Evolutionary conservation across 2,113 vertebrate species (phyloP).

Genomic region (Phyllostomus discolor): DNA sequence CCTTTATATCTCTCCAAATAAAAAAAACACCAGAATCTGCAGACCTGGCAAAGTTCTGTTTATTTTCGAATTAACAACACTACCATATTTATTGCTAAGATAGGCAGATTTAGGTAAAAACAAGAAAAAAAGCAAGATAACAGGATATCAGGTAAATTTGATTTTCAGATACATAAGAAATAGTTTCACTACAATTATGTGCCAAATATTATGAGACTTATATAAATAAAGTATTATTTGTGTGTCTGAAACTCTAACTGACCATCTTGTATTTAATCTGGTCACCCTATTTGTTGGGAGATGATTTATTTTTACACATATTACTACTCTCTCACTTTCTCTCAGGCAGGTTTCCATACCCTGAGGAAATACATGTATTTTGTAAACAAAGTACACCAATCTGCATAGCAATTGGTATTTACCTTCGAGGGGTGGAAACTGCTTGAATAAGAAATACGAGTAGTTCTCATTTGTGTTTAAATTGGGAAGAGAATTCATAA

Average conservation of each 20-base stretch:
- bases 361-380: background rate
- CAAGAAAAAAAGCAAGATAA: background rate
- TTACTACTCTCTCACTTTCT: background rate
- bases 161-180: slow-evolving; percentile 11
- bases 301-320: slow-evolving; percentile 20
- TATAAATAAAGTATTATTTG: background rate
- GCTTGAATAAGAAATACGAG: background rate
- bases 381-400: background rate
- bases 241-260: background rate
- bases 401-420: background rate
- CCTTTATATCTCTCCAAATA: background rate
- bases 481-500: background rate
- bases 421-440: slow-evolving; percentile 1
- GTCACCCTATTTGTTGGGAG: background rate
- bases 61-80: background rate
- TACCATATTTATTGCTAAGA: background rate
- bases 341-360: background rate
- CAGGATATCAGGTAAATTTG: background rate
- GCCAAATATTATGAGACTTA: background rate
- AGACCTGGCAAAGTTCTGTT: background rate
- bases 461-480: slow-evolving; percentile 13
- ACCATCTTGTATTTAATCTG: background rate
- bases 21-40: background rate
- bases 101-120: background rate
- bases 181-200: background rate